Evolutionary conservation across 2,888 invertebrate genomes (phyloP).

Genomic region (Colostygia pectinataria): DNA sequence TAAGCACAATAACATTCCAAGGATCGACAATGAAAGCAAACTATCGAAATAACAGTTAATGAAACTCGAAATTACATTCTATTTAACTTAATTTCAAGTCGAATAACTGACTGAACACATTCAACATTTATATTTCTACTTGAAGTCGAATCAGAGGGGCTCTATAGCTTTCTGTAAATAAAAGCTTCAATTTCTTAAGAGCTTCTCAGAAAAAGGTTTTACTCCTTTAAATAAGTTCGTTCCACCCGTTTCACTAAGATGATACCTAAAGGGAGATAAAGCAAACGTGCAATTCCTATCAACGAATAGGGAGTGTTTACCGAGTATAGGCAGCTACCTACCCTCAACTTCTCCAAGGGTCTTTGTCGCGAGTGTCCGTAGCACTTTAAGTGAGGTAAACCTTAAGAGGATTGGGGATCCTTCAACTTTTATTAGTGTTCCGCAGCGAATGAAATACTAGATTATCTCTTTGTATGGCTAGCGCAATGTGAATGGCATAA

Average conservation of each 20-base stretch:
- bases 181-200: slow-evolving; percentile 39
- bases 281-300: slow-evolving; percentile 54
- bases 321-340: slow-evolving; percentile 28
- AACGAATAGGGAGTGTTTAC: slow-evolving; percentile 53
- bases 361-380: slow-evolving; percentile 52
- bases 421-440: slow-evolving; percentile 41
- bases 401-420: slow-evolving; percentile 38
- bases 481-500: slow-evolving; percentile 13
- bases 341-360: slow-evolving; percentile 39
- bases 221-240: slow-evolving; percentile 38
- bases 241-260: slow-evolving; percentile 43
- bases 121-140: slow-evolving; percentile 4
- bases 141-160: slow-evolving; percentile 10
- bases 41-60: neutral
- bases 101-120: neutral
- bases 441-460: slow-evolving; percentile 32
- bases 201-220: slow-evolving; percentile 43
- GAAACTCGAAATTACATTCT: neutral
- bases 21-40: slow-evolving; percentile 6
- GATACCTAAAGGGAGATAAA: slow-evolving; percentile 51
- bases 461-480: slow-evolving; percentile 29
- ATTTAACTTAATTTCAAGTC: neutral
- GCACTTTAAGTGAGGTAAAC: slow-evolving; percentile 44
- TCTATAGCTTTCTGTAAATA: slow-evolving; percentile 28
- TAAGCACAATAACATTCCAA: slow-evolving; percentile 15